phyloP scores from a whole-genome alignment of 2,113 vertebrate genomes.

The Psettodes erumei region DNA sequence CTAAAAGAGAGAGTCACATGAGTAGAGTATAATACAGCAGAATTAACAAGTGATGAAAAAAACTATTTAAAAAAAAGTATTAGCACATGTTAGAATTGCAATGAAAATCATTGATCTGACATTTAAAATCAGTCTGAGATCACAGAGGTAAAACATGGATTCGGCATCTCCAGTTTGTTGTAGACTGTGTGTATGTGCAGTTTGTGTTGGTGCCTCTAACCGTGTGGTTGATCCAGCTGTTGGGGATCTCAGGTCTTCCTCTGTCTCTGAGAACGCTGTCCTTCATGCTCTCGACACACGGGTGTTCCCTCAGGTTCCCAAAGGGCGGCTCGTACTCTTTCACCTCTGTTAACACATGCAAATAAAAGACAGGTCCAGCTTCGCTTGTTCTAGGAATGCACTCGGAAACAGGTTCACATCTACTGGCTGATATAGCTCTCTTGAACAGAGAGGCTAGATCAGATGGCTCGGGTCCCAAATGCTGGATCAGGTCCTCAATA shows the following conservation, averaged over 20 bases:
- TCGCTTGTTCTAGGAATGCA: neutral
- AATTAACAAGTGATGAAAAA: neutral
- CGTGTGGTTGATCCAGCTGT: constrained; percentile 92
- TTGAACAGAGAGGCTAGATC: constrained; percentile 22
- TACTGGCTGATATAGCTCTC: constrained; percentile 7
- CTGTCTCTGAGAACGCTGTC: constrained; percentile 94
- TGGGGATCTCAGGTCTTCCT: constrained; percentile 92
- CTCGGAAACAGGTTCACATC: neutral
- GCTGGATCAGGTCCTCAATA: neutral
- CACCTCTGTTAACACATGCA: constrained; percentile 85
- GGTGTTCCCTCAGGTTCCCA: constrained; percentile 94
- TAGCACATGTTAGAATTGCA: neutral
- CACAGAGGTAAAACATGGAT: too few relatives aligned
- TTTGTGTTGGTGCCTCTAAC: constrained; percentile 75
- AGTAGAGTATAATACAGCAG: neutral
- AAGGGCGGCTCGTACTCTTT: constrained; percentile 97
- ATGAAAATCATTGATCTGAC: neutral
- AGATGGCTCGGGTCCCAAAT: constrained; percentile 35
- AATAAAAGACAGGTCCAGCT: neutral
- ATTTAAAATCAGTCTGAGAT: too few relatives aligned
- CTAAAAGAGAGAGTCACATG: neutral
- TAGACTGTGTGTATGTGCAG: neutral
- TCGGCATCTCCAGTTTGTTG: too few relatives aligned
- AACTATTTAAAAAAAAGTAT: too few relatives aligned
- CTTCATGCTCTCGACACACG: constrained; percentile 99